Evolutionary conservation across 2,113 vertebrate species (phyloP).

Genomic region (Genyomyrus donnyi): DNA sequence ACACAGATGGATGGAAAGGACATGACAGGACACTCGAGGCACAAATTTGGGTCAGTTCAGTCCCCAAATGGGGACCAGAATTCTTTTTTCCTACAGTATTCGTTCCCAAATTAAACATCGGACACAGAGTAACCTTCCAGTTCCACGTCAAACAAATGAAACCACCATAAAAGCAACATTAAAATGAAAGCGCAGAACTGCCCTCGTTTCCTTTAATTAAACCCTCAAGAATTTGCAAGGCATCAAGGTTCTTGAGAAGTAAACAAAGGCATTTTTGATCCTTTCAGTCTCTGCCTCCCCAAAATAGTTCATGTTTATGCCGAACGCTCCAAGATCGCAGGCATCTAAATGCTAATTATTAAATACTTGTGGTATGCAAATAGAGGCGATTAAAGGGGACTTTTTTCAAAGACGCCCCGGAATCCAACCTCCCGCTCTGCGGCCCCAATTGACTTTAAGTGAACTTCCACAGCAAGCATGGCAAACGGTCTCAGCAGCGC

Average conservation of each 20-base stretch:
- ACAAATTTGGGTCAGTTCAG: not conserved
- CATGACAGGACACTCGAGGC: not conserved
- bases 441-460: not conserved
- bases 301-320: not conserved
- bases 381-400: not conserved
- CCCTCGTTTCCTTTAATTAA: not conserved
- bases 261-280: constrained; percentile 3
- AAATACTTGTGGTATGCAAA: constrained; percentile 1
- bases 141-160: not conserved
- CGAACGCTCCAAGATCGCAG: not conserved
- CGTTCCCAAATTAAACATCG: not conserved
- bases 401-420: not conserved
- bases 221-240: not conserved
- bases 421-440: not conserved
- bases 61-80: not conserved
- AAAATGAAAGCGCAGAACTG: not conserved
- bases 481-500: not conserved
- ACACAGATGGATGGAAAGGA: not conserved
- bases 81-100: not conserved
- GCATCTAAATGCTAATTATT: constrained; percentile 13
- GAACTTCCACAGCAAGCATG: not conserved
- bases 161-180: constrained; percentile 1
- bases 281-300: not conserved
- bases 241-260: not conserved
- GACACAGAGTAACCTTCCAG: constrained; percentile 2